These are phyloP conservation scores for Eleginops maclovinus DNA, from an alignment of 2,113 vertebrate species.

Conservation along the genomic window DNA sequence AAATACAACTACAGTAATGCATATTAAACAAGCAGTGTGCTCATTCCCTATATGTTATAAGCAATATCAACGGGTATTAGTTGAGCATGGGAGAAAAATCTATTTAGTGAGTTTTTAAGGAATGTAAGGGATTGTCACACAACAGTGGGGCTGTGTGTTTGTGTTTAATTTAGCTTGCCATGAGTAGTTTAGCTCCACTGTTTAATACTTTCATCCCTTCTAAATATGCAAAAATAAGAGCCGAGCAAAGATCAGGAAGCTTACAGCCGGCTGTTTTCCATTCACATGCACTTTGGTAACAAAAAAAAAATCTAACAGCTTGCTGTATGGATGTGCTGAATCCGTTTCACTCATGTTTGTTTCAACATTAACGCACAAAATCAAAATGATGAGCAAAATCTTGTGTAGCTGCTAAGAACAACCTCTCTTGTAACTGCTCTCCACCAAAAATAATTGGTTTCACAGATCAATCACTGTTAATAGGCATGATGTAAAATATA, in stretches of 20 bases:
- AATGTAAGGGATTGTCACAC: constrained; percentile 33
- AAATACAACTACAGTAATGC: too few relatives aligned
- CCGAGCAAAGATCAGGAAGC: too few relatives aligned
- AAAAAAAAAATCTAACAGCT: constrained; percentile 29
- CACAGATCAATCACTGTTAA: background rate
- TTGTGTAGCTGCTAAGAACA: too few relatives aligned
- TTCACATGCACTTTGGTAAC: constrained; percentile 22
- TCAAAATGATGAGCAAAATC: background rate
- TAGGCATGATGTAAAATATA: too few relatives aligned
- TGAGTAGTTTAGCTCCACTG: constrained; percentile 44
- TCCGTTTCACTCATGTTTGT: background rate
- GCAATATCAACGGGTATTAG: constrained; percentile 3
- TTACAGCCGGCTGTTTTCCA: background rate
- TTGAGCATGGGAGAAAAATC: constrained; percentile 19
- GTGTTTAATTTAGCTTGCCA: constrained; percentile 35
- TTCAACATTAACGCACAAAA: background rate
- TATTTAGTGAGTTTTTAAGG: constrained; percentile 20
- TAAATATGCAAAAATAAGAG: constrained; percentile 50
- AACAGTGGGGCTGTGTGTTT: constrained; percentile 22
- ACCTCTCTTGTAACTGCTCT: background rate
- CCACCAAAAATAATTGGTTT: background rate
- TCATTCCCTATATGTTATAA: constrained; percentile 9
- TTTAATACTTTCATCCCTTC: constrained; percentile 57
- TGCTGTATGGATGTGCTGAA: constrained; percentile 33
- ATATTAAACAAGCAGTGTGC: too few relatives aligned